phyloP scores from a whole-genome alignment of 2,888 invertebrate genomes.

The Meandrusa payeni region DNA sequence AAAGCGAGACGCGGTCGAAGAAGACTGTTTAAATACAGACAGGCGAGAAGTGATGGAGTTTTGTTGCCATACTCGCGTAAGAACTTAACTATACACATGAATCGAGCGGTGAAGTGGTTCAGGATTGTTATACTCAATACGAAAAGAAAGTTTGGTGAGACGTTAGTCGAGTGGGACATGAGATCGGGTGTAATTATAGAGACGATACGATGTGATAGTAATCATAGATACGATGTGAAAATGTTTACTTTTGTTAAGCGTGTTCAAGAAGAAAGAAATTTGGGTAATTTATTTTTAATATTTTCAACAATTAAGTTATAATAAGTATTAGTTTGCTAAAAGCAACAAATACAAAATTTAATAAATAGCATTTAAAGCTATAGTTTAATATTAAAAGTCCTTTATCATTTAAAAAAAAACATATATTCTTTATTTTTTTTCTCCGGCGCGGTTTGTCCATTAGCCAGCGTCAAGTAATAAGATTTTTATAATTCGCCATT shows the following conservation, averaged over 20 bases:
- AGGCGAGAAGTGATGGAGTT: slow-evolving; percentile 27
- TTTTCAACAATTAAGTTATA: no score
- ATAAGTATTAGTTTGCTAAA: no score
- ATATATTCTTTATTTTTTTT: no score
- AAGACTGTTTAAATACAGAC: slow-evolving; percentile 7
- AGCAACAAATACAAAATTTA: no score
- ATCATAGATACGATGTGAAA: slow-evolving; percentile 8
- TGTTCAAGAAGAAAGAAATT: slow-evolving; percentile 2
- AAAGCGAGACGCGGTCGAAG: slow-evolving; percentile 19
- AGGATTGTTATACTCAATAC: slow-evolving; percentile 38
- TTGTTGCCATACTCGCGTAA: slow-evolving; percentile 42
- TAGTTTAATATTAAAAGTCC: no score
- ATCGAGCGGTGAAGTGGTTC: slow-evolving; percentile 44
- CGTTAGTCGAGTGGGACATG: slow-evolving; percentile 49
- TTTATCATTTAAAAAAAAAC: no score
- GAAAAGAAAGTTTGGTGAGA: slow-evolving; percentile 36
- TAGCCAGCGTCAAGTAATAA: no score
- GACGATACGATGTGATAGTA: slow-evolving; percentile 10
- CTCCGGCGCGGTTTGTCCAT: no score
- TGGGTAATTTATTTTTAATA: no score
- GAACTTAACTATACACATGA: slow-evolving; percentile 38
- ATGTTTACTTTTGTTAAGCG: slow-evolving; percentile 4
- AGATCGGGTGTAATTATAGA: slow-evolving; percentile 37
- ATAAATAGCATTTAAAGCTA: no score
- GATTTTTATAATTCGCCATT: no score